Evolutionary conservation across 2,113 vertebrate species (phyloP).

Genomic region (Ophthalmolycus amberensis): DNA sequence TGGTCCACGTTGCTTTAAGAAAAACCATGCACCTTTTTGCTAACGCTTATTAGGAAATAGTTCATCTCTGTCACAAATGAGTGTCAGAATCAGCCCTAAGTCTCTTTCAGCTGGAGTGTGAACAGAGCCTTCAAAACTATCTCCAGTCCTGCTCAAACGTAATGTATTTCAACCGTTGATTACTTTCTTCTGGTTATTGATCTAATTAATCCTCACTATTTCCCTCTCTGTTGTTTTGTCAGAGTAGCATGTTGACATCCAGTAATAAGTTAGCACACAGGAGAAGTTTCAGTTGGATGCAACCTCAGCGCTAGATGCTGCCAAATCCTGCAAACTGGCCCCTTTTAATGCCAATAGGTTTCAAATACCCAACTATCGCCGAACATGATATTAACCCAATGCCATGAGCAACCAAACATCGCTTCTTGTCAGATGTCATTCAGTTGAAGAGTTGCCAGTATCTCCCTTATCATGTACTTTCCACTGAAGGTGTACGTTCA

Average conservation of each 20-base stretch:
- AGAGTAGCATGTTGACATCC: conserved; percentile 1
- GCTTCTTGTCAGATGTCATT: background rate
- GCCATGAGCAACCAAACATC: background rate
- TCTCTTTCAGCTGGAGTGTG: background rate
- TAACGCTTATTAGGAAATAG: background rate
- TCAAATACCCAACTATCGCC: background rate
- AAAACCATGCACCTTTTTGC: background rate
- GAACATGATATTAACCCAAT: background rate
- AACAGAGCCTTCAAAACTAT: background rate
- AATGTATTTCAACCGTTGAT: background rate
- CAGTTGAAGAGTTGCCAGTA: background rate
- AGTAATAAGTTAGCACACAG: background rate
- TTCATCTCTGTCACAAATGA: background rate
- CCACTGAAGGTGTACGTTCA: background rate
- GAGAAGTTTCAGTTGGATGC: background rate
- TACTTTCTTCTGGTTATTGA: background rate
- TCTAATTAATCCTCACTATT: background rate
- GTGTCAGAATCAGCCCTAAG: background rate
- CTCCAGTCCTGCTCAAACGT: background rate
- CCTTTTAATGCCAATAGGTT: background rate
- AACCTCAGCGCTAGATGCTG: background rate
- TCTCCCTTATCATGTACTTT: background rate
- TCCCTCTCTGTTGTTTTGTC: background rate
- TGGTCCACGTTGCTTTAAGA: background rate
- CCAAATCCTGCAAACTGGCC: background rate